Evolutionary conservation across 1,140 invertebrate species (phyloP), one percentile per base, ranked within the genome.

Genomic region (Bombus ignitus): DNA sequence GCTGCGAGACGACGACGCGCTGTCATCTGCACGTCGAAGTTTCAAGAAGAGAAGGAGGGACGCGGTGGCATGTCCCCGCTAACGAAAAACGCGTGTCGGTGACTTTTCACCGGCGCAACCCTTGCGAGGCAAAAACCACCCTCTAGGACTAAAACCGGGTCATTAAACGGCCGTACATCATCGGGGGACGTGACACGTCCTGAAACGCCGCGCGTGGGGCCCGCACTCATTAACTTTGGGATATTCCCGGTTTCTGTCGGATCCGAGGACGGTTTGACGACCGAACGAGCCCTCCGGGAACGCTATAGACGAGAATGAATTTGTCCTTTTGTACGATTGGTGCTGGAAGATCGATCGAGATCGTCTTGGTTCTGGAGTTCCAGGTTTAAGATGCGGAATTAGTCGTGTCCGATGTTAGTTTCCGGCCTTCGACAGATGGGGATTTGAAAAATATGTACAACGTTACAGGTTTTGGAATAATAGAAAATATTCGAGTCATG

Each of bases 101-200:
- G 88, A 86, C 84, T 92, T 89, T 91, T 87, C 87, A 66, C 59
- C n/a, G 76, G 42, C n/a, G 37, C 85, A 85, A 76, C 87, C 87
- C 83, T 88, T 85, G 82, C 85, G 42, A 10, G 9, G 28, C 89
- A 87, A 91, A 91, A 91, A 91, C 44, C 84, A 74, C 65, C 79
- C 85, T 70, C 70, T 22, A 59, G 39, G 75, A 77, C 73, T 15
- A 66, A 84, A 90, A 92, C 73, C 87, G 86, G 89, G 86, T 92
- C 91, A 91, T 92, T 92, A 92, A 92, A 92, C 75, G 86, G 88
- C 89, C 88, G 91, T 92, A 91, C 87, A 92, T 92, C 92, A 92
- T 92, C 83, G 87, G 42, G 75, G 66, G 75, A 85, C 59, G 81
- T 86, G 87, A 83, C 87, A 88, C 87, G 76, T 88, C 79, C 85